Percentiles rank a stretch among this genome's conserved stretches.
Evolutionary conservation across 2,113 vertebrate genomes (phyloP).

Genomic region (Chloebia gouldiae): DNA sequence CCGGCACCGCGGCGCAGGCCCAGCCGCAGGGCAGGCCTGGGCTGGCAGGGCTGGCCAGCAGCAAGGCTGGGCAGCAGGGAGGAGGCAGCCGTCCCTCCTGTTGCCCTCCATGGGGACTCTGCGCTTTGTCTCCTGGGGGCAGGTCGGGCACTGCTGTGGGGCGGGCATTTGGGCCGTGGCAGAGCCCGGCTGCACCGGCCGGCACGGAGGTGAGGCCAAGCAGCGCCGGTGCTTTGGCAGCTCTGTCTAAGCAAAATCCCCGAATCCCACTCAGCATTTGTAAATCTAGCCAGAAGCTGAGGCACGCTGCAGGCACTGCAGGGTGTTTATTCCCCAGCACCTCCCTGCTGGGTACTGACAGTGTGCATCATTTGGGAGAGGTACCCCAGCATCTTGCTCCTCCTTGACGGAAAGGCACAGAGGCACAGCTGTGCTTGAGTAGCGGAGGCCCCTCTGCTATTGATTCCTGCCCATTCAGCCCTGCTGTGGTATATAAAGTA

Average conservation of each 20-base stretch:
- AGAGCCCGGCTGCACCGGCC: accelerated
- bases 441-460: neutral
- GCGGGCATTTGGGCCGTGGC: accelerated
- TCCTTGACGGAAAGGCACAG: neutral
- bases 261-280: neutral
- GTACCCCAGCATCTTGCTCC: neutral
- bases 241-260: neutral
- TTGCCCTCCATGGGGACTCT: neutral
- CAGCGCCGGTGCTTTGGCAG: neutral
- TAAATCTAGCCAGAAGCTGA: neutral
- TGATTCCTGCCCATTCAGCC: neutral
- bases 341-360: neutral
- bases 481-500: neutral
- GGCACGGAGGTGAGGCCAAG: accelerated
- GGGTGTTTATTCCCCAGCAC: neutral
- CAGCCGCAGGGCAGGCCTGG: neutral
- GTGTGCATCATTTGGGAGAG: neutral
- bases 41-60: too few relatives aligned
- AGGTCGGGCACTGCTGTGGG: neutral
- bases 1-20: neutral
- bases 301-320: neutral
- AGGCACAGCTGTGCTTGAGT: neutral
- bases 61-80: too few relatives aligned
- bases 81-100: neutral
- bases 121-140: neutral